These are phyloP conservation scores for Polypedilum vanderplanki DNA, from an alignment of 1,140 invertebrate species.

Conservation along the genomic window DNA sequence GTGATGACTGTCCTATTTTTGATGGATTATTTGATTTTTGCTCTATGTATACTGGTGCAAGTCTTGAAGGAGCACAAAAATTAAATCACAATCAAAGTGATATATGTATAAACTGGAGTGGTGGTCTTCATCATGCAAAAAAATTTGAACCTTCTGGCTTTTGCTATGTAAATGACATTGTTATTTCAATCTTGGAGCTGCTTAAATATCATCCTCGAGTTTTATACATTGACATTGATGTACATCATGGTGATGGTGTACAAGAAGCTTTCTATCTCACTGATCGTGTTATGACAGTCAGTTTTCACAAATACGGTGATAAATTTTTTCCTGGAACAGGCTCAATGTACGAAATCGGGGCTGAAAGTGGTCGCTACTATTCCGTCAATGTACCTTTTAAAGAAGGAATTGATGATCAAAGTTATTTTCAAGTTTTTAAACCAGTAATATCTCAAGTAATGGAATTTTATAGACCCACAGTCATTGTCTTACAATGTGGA, in stretches of 20 bases:
- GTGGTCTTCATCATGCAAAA: conserved; percentile 98
- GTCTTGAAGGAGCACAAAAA: conserved; percentile 89
- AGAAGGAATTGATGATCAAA: conserved; percentile 93
- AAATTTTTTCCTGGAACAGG: conserved; percentile 98
- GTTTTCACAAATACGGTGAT: conserved; percentile 98
- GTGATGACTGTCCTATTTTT: conserved; percentile 98
- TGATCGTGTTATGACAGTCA: conserved; percentile 98
- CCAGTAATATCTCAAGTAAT: conserved; percentile 90
- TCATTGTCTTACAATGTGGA: conserved; percentile 96
- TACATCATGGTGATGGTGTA: conserved; percentile 98
- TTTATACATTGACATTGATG: conserved; percentile 98
- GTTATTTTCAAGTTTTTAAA: conserved; percentile 90
- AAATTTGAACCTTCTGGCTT: conserved; percentile 89
- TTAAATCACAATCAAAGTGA: conserved; percentile 91
- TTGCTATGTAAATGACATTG: conserved; percentile 81
- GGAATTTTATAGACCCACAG: conserved; percentile 93
- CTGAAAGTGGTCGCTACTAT: conserved; percentile 88
- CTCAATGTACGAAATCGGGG: conserved; percentile 96
- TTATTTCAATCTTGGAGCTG: conserved; percentile 94
- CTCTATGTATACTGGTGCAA: conserved; percentile 94
- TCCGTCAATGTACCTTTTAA: conserved; percentile 95
- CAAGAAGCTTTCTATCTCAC: conserved; percentile 99
- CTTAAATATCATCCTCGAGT: conserved; percentile 93
- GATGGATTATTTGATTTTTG: conserved; percentile 99
- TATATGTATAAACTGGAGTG: conserved; percentile 99